These are phyloP conservation scores for rat (Rattus norvegicus) DNA, from an alignment of 2,113 vertebrate species.

Conservation along the genomic window GRCr8 NC_086027.1:91696501-91697000, in stretches of 20 bases:
- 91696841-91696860: background rate
- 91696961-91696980: background rate
- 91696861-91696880: background rate
- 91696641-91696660: background rate
- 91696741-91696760: background rate
- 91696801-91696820: background rate
- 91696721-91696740: background rate
- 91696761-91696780: background rate
- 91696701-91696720: background rate
- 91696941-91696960: background rate
- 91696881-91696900: background rate
- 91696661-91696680: background rate
- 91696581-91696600: background rate
- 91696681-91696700: background rate
- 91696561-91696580: background rate
- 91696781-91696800: background rate
- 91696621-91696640: background rate
- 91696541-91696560: background rate
- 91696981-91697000: background rate
- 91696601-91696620: background rate
- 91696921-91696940: background rate
- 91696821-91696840: background rate
- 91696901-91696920: background rate
- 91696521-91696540: background rate
- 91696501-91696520: background rate